A percentile compares a stretch with the other conserved stretches of the same genome.
phyloP scores from a whole-genome alignment of 2,888 invertebrate genomes.

The Zhuqinia jingwanae region DNA sequence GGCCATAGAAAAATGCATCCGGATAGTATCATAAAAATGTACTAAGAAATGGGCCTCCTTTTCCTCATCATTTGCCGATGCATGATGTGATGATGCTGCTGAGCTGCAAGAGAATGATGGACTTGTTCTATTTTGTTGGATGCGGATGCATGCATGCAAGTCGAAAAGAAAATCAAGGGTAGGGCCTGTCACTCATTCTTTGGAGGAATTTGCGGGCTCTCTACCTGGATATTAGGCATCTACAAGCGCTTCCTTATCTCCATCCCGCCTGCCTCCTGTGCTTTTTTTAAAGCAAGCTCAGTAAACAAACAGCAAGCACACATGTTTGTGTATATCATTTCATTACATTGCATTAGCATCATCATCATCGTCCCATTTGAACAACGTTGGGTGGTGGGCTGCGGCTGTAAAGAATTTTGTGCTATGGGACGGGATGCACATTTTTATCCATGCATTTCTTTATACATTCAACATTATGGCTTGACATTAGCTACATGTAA shows the following conservation, averaged over 20 bases:
- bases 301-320: no score
- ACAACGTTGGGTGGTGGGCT: no score
- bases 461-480: no score
- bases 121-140: background rate
- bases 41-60: background rate
- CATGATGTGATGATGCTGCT: background rate
- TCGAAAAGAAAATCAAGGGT: slow-evolving; percentile 27
- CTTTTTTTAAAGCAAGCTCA: no score
- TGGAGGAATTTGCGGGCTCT: slow-evolving; percentile 77
- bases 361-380: no score
- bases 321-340: no score
- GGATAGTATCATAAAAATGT: background rate
- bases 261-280: slow-evolving; percentile 63
- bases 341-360: no score
- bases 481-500: no score
- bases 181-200: slow-evolving; percentile 72
- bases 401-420: no score
- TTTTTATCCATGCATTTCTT: no score
- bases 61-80: background rate
- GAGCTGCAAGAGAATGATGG: no score
- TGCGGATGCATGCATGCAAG: background rate
- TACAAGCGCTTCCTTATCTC: slow-evolving; percentile 61
- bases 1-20: background rate
- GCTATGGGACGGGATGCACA: no score
- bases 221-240: slow-evolving; percentile 63